Evolutionary conservation across 2,888 invertebrate species (phyloP).

Genomic region (Carabus problematicus): DNA sequence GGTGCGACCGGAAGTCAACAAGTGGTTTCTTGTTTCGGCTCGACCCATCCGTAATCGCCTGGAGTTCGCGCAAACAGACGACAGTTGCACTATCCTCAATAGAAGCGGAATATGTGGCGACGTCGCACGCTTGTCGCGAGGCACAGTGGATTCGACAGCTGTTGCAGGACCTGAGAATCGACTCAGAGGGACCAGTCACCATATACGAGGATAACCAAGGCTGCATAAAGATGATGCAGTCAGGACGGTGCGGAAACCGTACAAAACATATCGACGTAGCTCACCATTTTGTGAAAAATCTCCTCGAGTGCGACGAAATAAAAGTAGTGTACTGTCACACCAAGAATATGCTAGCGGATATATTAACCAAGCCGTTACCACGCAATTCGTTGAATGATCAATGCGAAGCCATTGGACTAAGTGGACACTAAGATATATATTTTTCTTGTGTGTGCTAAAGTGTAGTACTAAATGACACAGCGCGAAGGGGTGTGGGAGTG

Average conservation of each 20-base stretch:
- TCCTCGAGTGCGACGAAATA: constrained; percentile 32
- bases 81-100: constrained; percentile 48
- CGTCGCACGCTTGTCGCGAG: constrained; percentile 46
- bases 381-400: neutral
- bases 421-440: neutral
- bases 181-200: constrained; percentile 14
- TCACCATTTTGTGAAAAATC: constrained; percentile 32
- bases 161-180: constrained; percentile 22
- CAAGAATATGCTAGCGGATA: constrained; percentile 47
- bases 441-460: neutral
- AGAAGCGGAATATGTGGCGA: constrained; percentile 49
- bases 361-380: constrained; percentile 48
- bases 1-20: constrained; percentile 43
- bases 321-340: constrained; percentile 48
- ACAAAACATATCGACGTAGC: constrained; percentile 44
- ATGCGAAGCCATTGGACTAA: neutral
- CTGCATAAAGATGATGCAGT: constrained; percentile 39
- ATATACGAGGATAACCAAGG: constrained; percentile 45
- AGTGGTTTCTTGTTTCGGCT: constrained; percentile 23
- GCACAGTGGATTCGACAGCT: constrained; percentile 42
- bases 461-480: neutral
- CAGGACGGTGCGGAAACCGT: constrained; percentile 22
- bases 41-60: constrained; percentile 43
- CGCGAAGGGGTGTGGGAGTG: constrained; percentile 3
- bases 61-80: constrained; percentile 50